phyloP scores from a whole-genome alignment of 2,113 vertebrate species.

The Dascyllus trimaculatus region DNA sequence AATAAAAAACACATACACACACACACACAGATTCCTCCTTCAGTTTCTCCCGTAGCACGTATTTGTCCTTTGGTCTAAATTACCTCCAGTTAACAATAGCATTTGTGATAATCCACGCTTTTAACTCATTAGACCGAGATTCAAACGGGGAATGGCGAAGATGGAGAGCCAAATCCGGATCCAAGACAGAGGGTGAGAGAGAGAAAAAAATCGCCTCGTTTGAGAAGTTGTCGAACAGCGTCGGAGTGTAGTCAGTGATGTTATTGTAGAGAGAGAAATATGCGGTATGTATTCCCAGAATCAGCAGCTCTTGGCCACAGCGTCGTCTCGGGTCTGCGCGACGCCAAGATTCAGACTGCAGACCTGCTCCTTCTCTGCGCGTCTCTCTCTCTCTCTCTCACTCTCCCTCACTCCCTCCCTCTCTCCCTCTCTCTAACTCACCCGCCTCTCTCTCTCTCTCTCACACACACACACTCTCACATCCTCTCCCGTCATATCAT shows the following conservation, averaged over 20 bases:
- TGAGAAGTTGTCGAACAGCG: conserved; percentile 73
- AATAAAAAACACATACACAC: conserved; percentile 29
- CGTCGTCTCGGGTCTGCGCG: conserved; percentile 76
- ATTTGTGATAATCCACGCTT: conserved; percentile 77
- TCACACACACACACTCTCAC: conserved; percentile 49
- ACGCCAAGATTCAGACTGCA: conserved; percentile 82
- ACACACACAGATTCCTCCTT: conserved; percentile 37
- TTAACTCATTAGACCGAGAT: conserved; percentile 52
- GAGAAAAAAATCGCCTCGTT: conserved; percentile 28
- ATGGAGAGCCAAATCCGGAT: conserved; percentile 54
- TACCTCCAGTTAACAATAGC: conserved; percentile 62
- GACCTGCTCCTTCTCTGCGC: conserved; percentile 74
- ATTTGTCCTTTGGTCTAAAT: conserved; percentile 52
- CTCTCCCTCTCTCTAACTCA: conserved; percentile 44
- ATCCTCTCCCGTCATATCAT: conserved; percentile 24
- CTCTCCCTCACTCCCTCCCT: conserved; percentile 49
- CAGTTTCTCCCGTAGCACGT: conserved; percentile 56
- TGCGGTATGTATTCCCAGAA: conserved; percentile 65
- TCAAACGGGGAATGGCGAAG: conserved; percentile 33
- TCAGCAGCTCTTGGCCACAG: conserved; percentile 68
- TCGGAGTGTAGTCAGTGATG: conserved; percentile 49
- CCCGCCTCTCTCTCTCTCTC: conserved; percentile 25
- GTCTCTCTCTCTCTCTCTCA: conserved; percentile 60
- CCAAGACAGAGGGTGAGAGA: conserved; percentile 16
- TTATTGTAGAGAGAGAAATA: conserved; percentile 43